phyloP scores from a whole-genome alignment of 2,888 invertebrate species.

The Hirudinaria manillensis region DNA sequence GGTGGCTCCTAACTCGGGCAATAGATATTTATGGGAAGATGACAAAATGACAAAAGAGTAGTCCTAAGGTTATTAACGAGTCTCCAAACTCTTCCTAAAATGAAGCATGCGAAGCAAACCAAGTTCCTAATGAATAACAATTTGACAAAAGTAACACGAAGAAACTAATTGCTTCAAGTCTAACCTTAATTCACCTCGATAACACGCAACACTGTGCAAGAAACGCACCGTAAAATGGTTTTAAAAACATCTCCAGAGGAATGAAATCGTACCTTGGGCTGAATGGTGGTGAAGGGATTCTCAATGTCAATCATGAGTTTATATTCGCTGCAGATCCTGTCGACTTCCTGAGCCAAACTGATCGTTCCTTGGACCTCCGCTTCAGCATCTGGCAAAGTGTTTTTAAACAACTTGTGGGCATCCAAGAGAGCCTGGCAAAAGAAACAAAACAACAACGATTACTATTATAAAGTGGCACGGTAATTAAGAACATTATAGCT shows the following conservation, averaged over 20 bases:
- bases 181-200: too few species aligned
- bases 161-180: too few species aligned
- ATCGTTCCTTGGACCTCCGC: conserved; percentile 94
- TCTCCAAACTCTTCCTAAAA: too few species aligned
- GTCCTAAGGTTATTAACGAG: neutral
- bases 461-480: too few species aligned
- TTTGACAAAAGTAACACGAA: too few species aligned
- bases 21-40: neutral
- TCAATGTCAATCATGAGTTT: conserved; percentile 82
- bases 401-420: conserved; percentile 95
- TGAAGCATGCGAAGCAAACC: too few species aligned
- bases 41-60: too few species aligned
- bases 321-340: conserved; percentile 88
- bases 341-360: conserved; percentile 85
- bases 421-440: conserved; percentile 72
- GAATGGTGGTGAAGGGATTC: conserved; percentile 95
- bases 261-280: conserved; percentile 72
- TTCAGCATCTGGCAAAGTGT: conserved; percentile 92
- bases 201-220: too few species aligned
- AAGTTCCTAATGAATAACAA: too few species aligned
- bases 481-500: neutral
- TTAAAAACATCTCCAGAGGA: neutral
- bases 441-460: neutral
- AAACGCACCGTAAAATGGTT: too few species aligned
- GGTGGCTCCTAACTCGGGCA: neutral